Conservation (phyloP, 2,888 invertebrate genomes). For the Stegophylla sp. region DNA sequence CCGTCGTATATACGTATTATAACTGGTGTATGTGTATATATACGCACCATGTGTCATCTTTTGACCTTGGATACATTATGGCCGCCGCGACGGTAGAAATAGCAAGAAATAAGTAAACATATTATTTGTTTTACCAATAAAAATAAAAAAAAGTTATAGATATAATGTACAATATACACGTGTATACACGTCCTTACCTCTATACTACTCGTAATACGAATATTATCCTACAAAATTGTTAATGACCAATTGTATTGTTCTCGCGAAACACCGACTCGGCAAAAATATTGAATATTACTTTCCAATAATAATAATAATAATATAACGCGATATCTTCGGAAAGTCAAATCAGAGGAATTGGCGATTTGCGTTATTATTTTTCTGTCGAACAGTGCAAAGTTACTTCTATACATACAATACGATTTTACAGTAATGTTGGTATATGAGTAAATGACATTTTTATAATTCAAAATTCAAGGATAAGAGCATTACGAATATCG, state of each 20-base stretch:
- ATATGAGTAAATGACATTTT: neutral
- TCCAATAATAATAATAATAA: neutral
- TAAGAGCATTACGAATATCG: neutral
- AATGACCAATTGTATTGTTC: constrained; percentile 37
- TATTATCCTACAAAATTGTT: constrained; percentile 30
- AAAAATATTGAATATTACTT: constrained; percentile 1
- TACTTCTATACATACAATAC: neutral
- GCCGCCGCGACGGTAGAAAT: neutral
- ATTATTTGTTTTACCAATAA: constrained; percentile 11
- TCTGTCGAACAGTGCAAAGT: neutral
- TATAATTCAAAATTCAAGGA: neutral
- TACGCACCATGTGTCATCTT: neutral
- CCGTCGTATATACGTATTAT: too few relatives aligned
- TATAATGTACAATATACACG: too few relatives aligned
- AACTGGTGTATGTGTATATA: neutral
- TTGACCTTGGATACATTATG: constrained; percentile 20
- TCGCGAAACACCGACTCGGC: constrained; percentile 7
- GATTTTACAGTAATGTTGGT: neutral
- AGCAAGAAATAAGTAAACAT: constrained; percentile 10
- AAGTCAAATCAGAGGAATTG: neutral
- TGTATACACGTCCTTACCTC: neutral
- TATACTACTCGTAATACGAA: neutral
- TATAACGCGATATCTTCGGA: neutral
- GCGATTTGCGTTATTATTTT: neutral
- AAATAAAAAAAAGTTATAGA: constrained; percentile 1